Evolutionary conservation across 2,888 invertebrate species (phyloP).

Genomic region (Neuroscelio doddi): DNA sequence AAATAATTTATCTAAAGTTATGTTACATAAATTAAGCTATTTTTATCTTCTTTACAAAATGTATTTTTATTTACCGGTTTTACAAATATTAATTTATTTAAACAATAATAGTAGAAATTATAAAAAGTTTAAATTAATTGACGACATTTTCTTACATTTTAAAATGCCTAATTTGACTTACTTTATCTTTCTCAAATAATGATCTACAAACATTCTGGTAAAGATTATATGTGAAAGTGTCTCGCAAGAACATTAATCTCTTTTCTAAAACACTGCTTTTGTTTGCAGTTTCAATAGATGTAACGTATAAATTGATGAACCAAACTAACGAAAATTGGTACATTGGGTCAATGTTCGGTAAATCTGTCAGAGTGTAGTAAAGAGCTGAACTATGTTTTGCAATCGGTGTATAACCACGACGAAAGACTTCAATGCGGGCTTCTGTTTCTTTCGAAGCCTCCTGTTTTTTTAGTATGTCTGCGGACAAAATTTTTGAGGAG

Average conservation of each 20-base stretch:
- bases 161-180: too few species aligned
- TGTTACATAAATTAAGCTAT: too few species aligned
- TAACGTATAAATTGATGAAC: conserved; percentile 88
- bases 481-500: conserved; percentile 86
- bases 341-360: conserved; percentile 90
- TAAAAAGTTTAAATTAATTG: too few species aligned
- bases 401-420: conserved; percentile 83
- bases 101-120: too few species aligned
- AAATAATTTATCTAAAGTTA: too few species aligned
- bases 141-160: too few species aligned
- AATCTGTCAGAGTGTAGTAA: conserved; percentile 87
- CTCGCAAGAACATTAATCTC: conserved; percentile 80
- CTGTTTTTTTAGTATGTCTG: conserved; percentile 88
- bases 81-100: too few species aligned
- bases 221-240: conserved; percentile 85
- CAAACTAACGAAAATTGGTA: conserved; percentile 90
- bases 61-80: too few species aligned
- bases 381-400: conserved; percentile 86
- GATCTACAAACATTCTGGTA: conserved; percentile 88
- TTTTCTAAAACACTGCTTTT: conserved; percentile 82
- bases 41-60: too few species aligned
- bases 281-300: conserved; percentile 83
- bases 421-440: conserved; percentile 82
- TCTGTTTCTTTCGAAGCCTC: conserved; percentile 85
- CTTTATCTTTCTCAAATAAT: conserved; percentile 89